Evolutionary conservation across 2,797 vertebrate genomes (phyloP).

Genomic region (Eulemur mongoz): DNA sequence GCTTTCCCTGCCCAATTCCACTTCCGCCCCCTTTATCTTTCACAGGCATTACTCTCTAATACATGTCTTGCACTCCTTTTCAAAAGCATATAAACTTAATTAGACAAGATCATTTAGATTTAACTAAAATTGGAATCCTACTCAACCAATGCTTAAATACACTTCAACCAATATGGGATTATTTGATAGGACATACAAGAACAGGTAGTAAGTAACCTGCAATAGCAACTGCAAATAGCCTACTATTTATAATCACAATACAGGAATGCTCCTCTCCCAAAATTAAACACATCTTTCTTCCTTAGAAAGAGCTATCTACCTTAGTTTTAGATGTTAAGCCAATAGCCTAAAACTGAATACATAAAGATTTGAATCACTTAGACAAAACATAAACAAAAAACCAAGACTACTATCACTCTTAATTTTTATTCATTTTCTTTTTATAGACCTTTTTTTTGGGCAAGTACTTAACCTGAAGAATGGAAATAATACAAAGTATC

Average conservation of each 20-base stretch:
- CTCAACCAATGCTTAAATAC: neutral
- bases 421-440: constrained; percentile 13
- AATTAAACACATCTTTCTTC: neutral
- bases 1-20: neutral
- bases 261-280: neutral
- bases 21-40: neutral
- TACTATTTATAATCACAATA: neutral
- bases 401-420: neutral
- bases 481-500: neutral
- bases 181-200: neutral
- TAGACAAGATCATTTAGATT: neutral
- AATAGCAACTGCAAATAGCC: neutral
- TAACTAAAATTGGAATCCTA: neutral
- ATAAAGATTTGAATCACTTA: constrained; percentile 21
- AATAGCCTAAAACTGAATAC: neutral
- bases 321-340: neutral
- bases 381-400: neutral
- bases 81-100: neutral
- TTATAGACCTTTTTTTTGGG: neutral
- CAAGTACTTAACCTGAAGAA: constrained; percentile 1
- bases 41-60: neutral
- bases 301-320: neutral
- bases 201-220: neutral
- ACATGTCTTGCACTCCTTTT: neutral
- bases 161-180: neutral